A percentile compares a stretch with the other conserved stretches of the same genome.
These are phyloP conservation scores for Hypomecis punctinalis DNA, from an alignment of 2,888 invertebrate species.

Conservation along the genomic window DNA sequence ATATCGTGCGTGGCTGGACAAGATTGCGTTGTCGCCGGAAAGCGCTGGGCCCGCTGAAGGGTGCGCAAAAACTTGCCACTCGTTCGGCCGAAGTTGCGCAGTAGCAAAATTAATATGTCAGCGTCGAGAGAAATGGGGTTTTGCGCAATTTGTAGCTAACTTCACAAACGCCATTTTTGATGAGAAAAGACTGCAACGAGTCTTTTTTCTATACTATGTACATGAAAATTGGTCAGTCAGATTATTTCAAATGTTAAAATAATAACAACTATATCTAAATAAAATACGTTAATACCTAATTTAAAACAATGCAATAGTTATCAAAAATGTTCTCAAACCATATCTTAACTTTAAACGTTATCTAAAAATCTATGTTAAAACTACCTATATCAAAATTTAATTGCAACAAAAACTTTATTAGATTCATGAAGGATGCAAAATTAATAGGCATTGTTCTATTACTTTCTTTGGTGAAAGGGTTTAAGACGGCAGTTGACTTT, in stretches of 20 bases:
- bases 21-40: no score
- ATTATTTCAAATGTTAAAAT: neutral
- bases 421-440: neutral
- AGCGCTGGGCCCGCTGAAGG: no score
- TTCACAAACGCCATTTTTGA: no score
- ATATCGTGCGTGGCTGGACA: no score
- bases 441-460: no score
- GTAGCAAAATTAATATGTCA: no score
- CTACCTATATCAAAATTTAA: conserved; percentile 15
- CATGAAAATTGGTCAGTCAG: neutral
- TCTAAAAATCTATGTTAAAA: conserved; percentile 20
- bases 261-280: conserved; percentile 9
- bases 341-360: conserved; percentile 11
- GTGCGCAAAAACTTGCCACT: no score
- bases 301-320: conserved; percentile 12
- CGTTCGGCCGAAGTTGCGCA: no score
- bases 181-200: neutral
- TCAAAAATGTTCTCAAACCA: conserved; percentile 1
- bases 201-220: conserved; percentile 1
- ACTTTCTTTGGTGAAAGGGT: no score
- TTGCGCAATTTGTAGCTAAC: no score
- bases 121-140: no score
- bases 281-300: conserved; percentile 12
- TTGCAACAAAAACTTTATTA: neutral
- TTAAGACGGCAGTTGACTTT: no score